These are phyloP conservation scores for Leptatherina wallacei DNA, from an alignment of 2,797 vertebrate species.

Conservation along the genomic window DNA sequence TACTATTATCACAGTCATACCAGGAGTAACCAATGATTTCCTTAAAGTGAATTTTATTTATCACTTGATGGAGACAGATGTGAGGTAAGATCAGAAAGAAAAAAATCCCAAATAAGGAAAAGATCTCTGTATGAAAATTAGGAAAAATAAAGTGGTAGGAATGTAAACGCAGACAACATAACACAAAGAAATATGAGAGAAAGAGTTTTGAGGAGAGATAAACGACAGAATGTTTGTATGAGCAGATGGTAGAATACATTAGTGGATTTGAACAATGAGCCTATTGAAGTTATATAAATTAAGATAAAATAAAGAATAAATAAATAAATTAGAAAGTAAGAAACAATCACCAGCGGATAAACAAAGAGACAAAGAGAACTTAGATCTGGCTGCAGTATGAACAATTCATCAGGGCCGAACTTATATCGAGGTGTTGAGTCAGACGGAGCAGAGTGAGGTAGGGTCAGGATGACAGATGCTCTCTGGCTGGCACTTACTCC, in stretches of 20 bases:
- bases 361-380: conserved; percentile 16
- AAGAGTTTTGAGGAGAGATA: neutral
- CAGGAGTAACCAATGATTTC: neutral
- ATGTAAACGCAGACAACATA: neutral
- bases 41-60: neutral
- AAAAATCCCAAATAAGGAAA: neutral
- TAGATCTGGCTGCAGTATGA: conserved; percentile 34
- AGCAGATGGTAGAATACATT: conserved; percentile 17
- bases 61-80: neutral
- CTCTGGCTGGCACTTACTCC: conserved; percentile 48
- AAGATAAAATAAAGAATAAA: neutral
- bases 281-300: conserved; percentile 12
- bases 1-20: neutral
- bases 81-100: neutral
- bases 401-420: conserved; percentile 45
- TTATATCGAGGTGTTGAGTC: conserved; percentile 58
- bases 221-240: conserved; percentile 1
- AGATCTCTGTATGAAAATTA: neutral
- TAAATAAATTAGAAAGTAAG: conserved; percentile 6
- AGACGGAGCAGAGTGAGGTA: conserved; percentile 39
- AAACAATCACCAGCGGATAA: conserved; percentile 22
- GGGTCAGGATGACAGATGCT: conserved; percentile 64
- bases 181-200: neutral
- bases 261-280: conserved; percentile 15
- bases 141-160: neutral